Percentiles rank a stretch among this genome's conserved stretches.
These are phyloP conservation scores for Helicoverpa armigera DNA, from an alignment of 1,140 invertebrate genomes.

Conservation along the genomic window DNA sequence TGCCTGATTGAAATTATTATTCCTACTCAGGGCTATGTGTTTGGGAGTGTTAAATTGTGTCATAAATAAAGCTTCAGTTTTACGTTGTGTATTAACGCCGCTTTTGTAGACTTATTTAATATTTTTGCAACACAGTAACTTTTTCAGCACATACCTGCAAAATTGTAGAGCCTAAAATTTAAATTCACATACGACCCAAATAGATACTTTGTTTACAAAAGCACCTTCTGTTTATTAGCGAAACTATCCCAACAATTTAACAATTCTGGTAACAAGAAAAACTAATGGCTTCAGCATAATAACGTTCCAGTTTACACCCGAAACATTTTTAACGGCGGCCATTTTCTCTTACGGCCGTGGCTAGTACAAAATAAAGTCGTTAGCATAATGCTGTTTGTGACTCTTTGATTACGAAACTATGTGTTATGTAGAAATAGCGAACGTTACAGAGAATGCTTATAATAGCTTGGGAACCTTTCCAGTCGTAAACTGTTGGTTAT, in stretches of 20 bases:
- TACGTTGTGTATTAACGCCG: too few relatives aligned
- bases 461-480: conserved; percentile 46
- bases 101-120: too few relatives aligned
- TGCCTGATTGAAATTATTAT: conserved; percentile 44
- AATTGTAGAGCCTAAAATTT: background rate
- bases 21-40: conserved; percentile 26
- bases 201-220: conserved; percentile 2
- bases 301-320: conserved; percentile 39
- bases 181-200: background rate
- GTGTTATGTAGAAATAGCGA: conserved; percentile 44
- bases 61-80: background rate
- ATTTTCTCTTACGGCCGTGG: conserved; percentile 26
- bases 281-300: conserved; percentile 30
- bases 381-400: conserved; percentile 53
- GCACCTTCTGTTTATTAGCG: conserved; percentile 27
- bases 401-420: conserved; percentile 57
- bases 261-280: conserved; percentile 46
- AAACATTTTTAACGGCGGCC: conserved; percentile 45
- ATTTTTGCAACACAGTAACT: background rate
- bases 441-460: conserved; percentile 48
- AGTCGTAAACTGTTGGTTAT: conserved; percentile 35
- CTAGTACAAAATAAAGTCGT: conserved; percentile 53
- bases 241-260: conserved; percentile 38
- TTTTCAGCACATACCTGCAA: background rate
- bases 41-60: background rate